Conservation (phyloP, 1,140 invertebrate species). For the Zaprionus camerounensis region DNA sequence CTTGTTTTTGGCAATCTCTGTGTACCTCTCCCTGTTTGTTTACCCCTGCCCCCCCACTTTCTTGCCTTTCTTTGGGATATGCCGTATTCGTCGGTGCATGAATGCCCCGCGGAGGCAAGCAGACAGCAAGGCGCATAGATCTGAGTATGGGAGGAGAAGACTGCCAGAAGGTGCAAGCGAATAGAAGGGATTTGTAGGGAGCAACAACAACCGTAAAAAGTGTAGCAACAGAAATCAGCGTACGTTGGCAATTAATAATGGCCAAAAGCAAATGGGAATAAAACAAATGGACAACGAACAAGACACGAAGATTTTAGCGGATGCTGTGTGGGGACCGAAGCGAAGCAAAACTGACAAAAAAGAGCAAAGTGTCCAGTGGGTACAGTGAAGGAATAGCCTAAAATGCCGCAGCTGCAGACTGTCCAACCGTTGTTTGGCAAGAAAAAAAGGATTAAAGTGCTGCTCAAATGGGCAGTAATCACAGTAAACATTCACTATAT, state of each 20-base stretch:
- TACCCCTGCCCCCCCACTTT: too few species aligned
- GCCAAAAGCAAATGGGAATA: conserved; percentile 1
- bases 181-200: not conserved
- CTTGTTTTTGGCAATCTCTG: not conserved
- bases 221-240: conserved; percentile 11
- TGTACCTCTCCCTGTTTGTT: not conserved
- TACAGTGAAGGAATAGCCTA: not conserved
- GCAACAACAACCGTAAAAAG: not conserved
- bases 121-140: not conserved
- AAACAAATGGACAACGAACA: not conserved
- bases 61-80: not conserved
- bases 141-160: not conserved
- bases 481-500: not conserved
- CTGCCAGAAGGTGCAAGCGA: not conserved
- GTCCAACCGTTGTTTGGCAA: not conserved
- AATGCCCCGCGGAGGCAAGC: not conserved
- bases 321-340: not conserved
- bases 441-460: not conserved
- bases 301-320: conserved; percentile 2
- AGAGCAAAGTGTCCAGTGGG: not conserved
- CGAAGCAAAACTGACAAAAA: conserved; percentile 1
- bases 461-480: not conserved
- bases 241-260: conserved; percentile 10
- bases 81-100: conserved; percentile 1
- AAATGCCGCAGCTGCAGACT: not conserved